Evolutionary conservation across 1,140 invertebrate species (phyloP).

Genomic region (Aphelinus atriplicis): DNA sequence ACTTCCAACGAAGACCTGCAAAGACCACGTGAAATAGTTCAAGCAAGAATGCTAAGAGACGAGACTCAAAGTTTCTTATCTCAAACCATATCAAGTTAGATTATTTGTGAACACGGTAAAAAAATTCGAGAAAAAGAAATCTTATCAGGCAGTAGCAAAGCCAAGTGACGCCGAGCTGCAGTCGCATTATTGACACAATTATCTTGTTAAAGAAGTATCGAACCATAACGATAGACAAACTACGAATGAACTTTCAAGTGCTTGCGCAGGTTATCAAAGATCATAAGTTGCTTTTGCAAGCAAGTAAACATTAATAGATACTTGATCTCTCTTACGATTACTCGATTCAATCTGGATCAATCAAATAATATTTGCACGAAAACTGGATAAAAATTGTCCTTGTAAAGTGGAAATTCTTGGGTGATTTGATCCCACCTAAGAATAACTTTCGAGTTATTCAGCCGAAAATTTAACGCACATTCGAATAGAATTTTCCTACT

Average conservation of each 20-base stretch:
- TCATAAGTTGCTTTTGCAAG: constrained; percentile 26
- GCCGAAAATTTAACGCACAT: too few species aligned
- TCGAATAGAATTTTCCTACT: too few species aligned
- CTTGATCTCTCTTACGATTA: too few species aligned
- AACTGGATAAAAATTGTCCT: too few species aligned
- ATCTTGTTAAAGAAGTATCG: constrained; percentile 13
- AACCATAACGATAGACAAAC: constrained; percentile 34
- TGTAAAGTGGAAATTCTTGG: too few species aligned
- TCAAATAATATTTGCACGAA: constrained; percentile 14
- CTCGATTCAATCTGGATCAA: constrained; percentile 5
- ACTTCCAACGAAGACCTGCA: too few species aligned
- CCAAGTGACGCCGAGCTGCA: neutral
- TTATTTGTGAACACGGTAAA: constrained; percentile 18
- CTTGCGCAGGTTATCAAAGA: constrained; percentile 39
- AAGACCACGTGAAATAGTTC: neutral
- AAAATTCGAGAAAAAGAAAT: constrained; percentile 29
- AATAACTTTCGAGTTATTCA: too few species aligned
- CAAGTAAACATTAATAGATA: constrained; percentile 19
- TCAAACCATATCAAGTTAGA: constrained; percentile 22
- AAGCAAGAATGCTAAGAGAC: neutral
- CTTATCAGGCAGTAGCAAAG: constrained; percentile 12
- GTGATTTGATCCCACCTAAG: too few species aligned
- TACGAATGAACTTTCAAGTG: constrained; percentile 39
- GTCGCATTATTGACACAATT: constrained; percentile 32
- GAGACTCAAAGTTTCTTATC: constrained; percentile 3